Base-by-base conservation (phyloP, 2,888 invertebrate species). In the Melangyna quadrimaculata region DNA sequence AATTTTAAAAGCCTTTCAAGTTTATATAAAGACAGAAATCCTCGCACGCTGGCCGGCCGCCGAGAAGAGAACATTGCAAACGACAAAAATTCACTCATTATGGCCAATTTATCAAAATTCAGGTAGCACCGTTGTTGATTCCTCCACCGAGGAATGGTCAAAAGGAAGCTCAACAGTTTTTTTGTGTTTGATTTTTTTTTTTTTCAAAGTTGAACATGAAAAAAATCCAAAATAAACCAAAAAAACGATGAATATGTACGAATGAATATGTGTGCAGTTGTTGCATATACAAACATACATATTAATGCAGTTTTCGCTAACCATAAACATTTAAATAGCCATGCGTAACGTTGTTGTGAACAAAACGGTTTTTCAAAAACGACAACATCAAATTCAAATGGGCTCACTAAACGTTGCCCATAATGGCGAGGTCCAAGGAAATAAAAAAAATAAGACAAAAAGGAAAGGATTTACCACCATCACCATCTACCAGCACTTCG, bases 31-130 rank as follows among this genome's bases (percentile, higher is more conserved):
- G 51, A 78, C 77, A 86, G 63, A 86, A 73, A 75, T 78, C 77
- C 78, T 82, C 82, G 78, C 87, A 78, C 82, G 48, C 63, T 17
- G 14, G 14, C 1, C 14, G 5, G n/a, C 53, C 53, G 8, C 17
- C 29, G 10, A 55, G 55, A 59, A 22, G 14, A 43, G 82, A 78
- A 72, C 77, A 86, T 86, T 73, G 77, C 86, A 86, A 82, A 87
- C 82, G 87, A 87, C 87, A 87, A 87, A 87, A 82, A 87, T 87
- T 87, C 82, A 87, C 87, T 87, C 87, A 87, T 87, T 87, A 87
- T 87, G 74, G 82, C 82, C 87, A 87, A 87, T 87, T 87, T 87
- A 87, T 87, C 87, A 87, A 87, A 87, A 87, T 87, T 87, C 82
- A 87, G 87, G 87, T 87, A 87, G 87, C 87, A 87, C 87, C 73